A percentile compares a stretch with the other conserved stretches of the same genome.
Conservation (phyloP, 1,140 invertebrate genomes). For the Bombus confusus region DNA sequence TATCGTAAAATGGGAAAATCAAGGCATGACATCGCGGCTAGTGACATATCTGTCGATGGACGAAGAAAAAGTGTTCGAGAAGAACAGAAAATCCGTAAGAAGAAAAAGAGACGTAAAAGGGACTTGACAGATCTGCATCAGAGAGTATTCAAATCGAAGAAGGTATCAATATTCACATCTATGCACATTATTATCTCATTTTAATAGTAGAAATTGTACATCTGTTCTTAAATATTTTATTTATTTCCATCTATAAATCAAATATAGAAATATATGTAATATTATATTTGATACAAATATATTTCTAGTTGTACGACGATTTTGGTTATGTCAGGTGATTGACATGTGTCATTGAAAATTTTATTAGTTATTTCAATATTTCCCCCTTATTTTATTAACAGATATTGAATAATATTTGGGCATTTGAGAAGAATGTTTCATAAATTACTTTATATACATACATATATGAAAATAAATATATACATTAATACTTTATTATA, state of each 20-base stretch:
- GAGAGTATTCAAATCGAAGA: slow-evolving; percentile 4
- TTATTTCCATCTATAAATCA: neutral
- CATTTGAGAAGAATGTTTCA: neutral
- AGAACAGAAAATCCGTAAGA: neutral
- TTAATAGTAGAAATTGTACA: neutral
- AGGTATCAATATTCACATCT: neutral
- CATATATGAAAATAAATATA: neutral
- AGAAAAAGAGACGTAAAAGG: slow-evolving; percentile 38
- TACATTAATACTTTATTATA: neutral
- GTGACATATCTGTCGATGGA: neutral
- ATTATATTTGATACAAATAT: neutral
- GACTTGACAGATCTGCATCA: neutral
- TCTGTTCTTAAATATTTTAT: neutral
- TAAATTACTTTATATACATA: neutral
- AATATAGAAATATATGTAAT: neutral
- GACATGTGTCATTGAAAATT: neutral
- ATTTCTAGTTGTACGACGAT: neutral
- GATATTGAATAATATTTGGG: neutral
- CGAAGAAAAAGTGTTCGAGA: neutral
- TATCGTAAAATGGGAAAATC: slow-evolving; percentile 11
- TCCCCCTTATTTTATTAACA: neutral
- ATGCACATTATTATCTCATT: neutral
- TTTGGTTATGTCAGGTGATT: slow-evolving; percentile 29
- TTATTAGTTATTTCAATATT: neutral
- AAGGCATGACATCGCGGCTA: neutral